These are phyloP conservation scores for Mesoligia furuncula DNA, from an alignment of 2,888 invertebrate species.

Conservation along the genomic window DNA sequence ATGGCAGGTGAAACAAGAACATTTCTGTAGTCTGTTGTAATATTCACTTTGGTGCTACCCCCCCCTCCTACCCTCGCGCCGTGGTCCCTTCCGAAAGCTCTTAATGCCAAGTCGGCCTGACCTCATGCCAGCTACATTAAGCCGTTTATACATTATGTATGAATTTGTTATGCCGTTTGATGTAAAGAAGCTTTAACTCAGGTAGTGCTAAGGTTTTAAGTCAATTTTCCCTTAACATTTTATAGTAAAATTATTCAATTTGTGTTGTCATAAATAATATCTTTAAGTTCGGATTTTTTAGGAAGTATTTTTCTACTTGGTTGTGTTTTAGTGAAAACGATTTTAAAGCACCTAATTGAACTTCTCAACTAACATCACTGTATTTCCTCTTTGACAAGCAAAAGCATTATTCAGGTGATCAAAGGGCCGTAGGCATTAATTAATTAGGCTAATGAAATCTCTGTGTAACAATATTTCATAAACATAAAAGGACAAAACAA, in stretches of 20 bases:
- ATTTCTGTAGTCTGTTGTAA: constrained; percentile 86
- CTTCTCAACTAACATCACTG: background rate
- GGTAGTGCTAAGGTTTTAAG: constrained; percentile 86
- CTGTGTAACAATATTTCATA: constrained; percentile 20
- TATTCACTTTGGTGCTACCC: constrained; percentile 87
- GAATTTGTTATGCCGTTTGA: constrained; percentile 90
- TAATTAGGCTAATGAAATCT: constrained; percentile 51
- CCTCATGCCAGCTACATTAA: constrained; percentile 90
- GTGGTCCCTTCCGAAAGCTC: constrained; percentile 86
- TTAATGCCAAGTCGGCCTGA: constrained; percentile 89
- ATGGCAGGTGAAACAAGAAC: constrained; percentile 70
- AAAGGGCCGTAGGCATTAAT: background rate
- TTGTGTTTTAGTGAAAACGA: background rate
- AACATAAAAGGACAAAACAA: constrained; percentile 11
- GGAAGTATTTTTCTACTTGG: background rate
- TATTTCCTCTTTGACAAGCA: background rate
- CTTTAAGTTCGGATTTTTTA: background rate
- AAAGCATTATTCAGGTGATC: background rate
- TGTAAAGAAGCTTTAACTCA: constrained; percentile 89
- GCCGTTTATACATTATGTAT: constrained; percentile 90
- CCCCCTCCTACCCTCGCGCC: constrained; percentile 70
- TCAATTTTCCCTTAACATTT: constrained; percentile 75
- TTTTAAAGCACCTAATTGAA: background rate
- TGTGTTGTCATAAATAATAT: constrained; percentile 3
- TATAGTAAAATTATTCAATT: constrained; percentile 61